Conservation (phyloP, 2,113 vertebrate genomes). For the Sylvia atricapilla region DNA sequence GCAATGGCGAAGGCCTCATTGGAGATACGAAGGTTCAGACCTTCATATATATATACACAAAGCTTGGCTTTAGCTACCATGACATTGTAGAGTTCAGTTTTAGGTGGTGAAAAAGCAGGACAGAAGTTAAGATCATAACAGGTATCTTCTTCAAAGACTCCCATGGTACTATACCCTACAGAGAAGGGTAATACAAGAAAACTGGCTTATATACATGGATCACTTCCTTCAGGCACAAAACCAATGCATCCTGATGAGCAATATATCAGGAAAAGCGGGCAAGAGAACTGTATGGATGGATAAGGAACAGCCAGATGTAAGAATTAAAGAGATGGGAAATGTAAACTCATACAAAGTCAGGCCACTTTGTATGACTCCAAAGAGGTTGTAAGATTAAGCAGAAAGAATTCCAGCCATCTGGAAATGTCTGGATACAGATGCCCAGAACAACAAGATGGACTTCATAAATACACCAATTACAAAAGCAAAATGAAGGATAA, state of each 20-base stretch:
- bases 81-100: background rate
- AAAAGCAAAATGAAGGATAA: background rate
- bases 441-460: background rate
- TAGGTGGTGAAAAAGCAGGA: background rate
- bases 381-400: background rate
- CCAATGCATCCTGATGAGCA: background rate
- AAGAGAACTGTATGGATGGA: background rate
- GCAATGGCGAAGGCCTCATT: fast-evolving
- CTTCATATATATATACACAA: too few species aligned
- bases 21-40: background rate
- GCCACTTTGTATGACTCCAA: background rate
- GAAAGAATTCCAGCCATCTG: background rate
- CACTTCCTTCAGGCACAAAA: background rate
- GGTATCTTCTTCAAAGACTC: background rate
- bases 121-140: background rate
- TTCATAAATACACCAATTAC: background rate
- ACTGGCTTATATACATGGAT: background rate
- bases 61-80: too few species aligned
- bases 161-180: background rate
- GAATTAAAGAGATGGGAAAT: background rate
- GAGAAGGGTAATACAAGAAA: background rate
- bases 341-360: background rate
- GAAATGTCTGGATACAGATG: background rate
- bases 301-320: background rate
- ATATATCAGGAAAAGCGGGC: background rate